Percentiles rank a stretch among this genome's conserved stretches.
These are phyloP conservation scores for Beris chalybata DNA, from an alignment of 2,888 invertebrate species.

Conservation along the genomic window DNA sequence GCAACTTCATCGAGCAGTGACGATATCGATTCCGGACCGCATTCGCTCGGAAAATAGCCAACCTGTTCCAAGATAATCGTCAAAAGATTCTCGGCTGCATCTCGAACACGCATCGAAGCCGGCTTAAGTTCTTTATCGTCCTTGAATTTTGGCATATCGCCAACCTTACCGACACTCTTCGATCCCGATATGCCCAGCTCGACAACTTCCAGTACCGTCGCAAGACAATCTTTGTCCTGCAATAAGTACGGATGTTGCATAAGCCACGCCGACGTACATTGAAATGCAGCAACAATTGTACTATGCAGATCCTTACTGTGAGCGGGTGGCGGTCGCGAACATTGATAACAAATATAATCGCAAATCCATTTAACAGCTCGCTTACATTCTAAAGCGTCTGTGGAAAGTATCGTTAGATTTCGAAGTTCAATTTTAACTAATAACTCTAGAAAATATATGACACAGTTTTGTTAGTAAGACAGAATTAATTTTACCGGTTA, in stretches of 20 bases:
- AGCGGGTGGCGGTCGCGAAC: constrained; percentile 89
- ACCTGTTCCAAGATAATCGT: constrained; percentile 90
- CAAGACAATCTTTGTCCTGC: constrained; percentile 88
- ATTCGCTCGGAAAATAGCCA: constrained; percentile 81
- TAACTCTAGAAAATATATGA: constrained; percentile 48
- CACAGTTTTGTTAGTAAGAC: constrained; percentile 47
- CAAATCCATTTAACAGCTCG: constrained; percentile 96
- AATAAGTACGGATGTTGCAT: constrained; percentile 87
- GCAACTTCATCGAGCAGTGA: constrained; percentile 88
- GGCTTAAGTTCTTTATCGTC: constrained; percentile 96
- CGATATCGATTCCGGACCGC: constrained; percentile 80
- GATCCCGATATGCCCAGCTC: constrained; percentile 97
- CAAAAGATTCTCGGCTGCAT: constrained; percentile 93
- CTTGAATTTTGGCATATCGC: constrained; percentile 88
- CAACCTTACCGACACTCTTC: constrained; percentile 83
- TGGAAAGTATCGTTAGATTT: constrained; percentile 57
- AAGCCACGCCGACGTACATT: constrained; percentile 90
- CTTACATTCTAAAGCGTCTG: constrained; percentile 87
- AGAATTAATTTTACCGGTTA: constrained; percentile 56
- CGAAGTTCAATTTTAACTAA: constrained; percentile 56
- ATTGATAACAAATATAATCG: constrained; percentile 95
- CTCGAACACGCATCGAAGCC: constrained; percentile 95
- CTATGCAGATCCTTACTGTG: constrained; percentile 95
- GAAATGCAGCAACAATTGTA: constrained; percentile 89
- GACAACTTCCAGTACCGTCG: constrained; percentile 92